Base-by-base conservation (phyloP, 2,113 vertebrate genomes). In the Thamnaconus septentrionalis region DNA sequence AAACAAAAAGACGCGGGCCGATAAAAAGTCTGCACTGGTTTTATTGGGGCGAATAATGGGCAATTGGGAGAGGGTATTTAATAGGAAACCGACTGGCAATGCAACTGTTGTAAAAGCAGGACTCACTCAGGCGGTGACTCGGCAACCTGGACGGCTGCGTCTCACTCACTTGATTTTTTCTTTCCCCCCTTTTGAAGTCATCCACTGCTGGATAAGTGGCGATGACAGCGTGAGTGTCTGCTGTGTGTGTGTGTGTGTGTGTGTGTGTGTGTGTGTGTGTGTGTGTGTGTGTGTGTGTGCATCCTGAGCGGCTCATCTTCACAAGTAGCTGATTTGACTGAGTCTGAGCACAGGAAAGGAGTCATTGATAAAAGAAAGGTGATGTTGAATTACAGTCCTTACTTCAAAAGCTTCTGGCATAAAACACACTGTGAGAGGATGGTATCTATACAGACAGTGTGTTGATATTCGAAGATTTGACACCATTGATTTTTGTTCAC, bases 31-130 rank as follows among this genome's bases (percentile, higher is more conserved):
- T 85, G 88, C 85, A 88, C 73, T 79, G 79, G 78, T 90, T 93
- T 93, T 92, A 92, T 92, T 84, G 88, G 87, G 82, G 86, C 79
- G 89, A 90, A 91, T 91, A 91, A 91, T 92, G 88, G 91, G 87
- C 90, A 91, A 93, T 92, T 90, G 88, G 88, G 87, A 90, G 85
- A 90, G 90, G 79, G 90, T 92, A 92, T 91, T 92, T 93, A 92
- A 92, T 89, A 91, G 90, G 90, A 87, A 88, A 88, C 87, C 77
- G 72, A 77, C 83, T 83, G 83, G 89, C 78, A 88, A 85, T 84
- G 86, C 81, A 88, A 87, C 80, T 87, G 87, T 85, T 84, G 79
- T 80, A 82, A 82, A 85, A 83, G 54, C 44, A 65, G 81, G 83
- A 83, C 63, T 81, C 70, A 61, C 78, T 90, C 59, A 59, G 73